phyloP scores from a whole-genome alignment of 2,888 invertebrate species.

The Macropis europaea region DNA sequence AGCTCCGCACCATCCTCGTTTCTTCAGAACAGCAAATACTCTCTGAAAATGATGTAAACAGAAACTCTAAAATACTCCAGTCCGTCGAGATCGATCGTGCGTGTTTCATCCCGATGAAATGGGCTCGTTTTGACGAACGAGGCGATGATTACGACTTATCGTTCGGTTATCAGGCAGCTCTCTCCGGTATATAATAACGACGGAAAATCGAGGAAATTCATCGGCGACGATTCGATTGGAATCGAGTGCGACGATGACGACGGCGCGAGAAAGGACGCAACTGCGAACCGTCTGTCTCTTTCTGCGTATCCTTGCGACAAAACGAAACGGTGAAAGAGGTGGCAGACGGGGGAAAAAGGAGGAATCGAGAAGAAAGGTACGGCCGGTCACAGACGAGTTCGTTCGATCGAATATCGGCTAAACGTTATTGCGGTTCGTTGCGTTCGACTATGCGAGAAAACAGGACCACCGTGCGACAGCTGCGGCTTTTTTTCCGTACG shows the following conservation, averaged over 20 bases:
- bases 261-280: background rate
- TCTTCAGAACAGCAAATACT: no score
- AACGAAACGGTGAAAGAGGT: background rate
- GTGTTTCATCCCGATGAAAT: background rate
- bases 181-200: background rate
- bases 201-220: slow-evolving; percentile 6
- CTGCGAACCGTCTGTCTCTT: no score
- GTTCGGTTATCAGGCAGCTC: background rate
- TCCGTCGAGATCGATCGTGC: background rate
- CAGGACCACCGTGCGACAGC: slow-evolving; percentile 21
- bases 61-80: no score
- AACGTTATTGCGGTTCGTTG: slow-evolving; percentile 57
- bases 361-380: slow-evolving; percentile 1
- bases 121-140: slow-evolving; percentile 10
- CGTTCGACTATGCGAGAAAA: slow-evolving; percentile 41
- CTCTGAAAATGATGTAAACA: no score
- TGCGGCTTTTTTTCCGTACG: background rate
- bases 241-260: slow-evolving; percentile 14
- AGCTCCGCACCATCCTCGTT: no score
- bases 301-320: no score
- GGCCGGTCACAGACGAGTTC: slow-evolving; percentile 17
- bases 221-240: slow-evolving; percentile 26
- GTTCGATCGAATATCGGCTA: slow-evolving; percentile 59
- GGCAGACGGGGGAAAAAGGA: background rate
- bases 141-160: slow-evolving; percentile 16